Base-by-base conservation (phyloP, 2,797 vertebrate species). In the Sitta carolinensis region DNA sequence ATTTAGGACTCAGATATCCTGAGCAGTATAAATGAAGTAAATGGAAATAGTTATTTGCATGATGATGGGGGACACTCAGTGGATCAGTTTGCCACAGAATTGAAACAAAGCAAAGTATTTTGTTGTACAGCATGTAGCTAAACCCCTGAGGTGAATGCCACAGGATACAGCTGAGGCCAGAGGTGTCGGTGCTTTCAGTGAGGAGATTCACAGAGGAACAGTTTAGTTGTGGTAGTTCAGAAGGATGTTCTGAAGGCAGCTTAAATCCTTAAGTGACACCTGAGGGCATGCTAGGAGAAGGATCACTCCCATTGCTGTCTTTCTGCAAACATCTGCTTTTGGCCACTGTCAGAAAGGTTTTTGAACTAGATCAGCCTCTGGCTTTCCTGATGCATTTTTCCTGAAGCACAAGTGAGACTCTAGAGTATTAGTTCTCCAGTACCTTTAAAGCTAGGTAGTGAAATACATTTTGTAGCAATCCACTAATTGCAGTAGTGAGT, bases 391-490 rank as follows among this genome's bases (percentile, higher is more conserved):
- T 34, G 27, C 13, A 5, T 80, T 85, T 92, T 36, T 80, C n/a
- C 42, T 50, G n/a, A 54, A 21, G 57, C 54, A 43, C 1, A 2
- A 11, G 20, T 43, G 43, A 74, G 50, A 40, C 13, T 48, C 17
- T 23, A 40, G 27, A 27, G 22, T 62, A 4, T 69, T 32, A 51
- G 4, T 69, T 84, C 80, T 74, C 34, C 40, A 62, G 34, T 83
- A 79, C 29, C 38, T 79, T 95, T 88, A 78, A 94, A 94, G 62
- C 48, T 77, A 79, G 83, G 36, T 45, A 40, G 68, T 95, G 25
- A 94, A 96, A 91, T 85, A 91, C 26, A 16, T 89, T 96, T 95
- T 95, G 85, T 95, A 94, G 90, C 84, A 92, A 62, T 81, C 75
- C 42, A 51, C 94, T 96, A 93, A 91, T 96, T 86, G 74, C 75